phyloP scores from a whole-genome alignment of 2,797 vertebrate species.

The Novumbra hubbsi region DNA sequence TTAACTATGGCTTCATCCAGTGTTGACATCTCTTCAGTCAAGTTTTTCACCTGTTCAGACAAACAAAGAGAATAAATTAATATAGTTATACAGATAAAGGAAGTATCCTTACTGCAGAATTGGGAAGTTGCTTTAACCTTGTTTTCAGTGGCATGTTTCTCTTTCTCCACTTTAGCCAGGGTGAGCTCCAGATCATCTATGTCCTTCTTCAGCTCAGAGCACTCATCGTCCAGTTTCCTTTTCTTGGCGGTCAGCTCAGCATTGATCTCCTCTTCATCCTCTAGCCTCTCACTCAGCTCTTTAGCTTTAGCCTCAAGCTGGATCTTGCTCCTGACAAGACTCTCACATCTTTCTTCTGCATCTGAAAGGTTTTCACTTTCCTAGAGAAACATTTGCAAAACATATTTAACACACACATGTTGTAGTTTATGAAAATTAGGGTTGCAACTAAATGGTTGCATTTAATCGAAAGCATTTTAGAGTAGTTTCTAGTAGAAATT shows the following conservation, averaged over 20 bases:
- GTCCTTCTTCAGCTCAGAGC: slow-evolving; percentile 81
- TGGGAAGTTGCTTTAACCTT: slow-evolving; percentile 62
- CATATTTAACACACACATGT: not conserved
- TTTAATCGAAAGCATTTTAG: no score
- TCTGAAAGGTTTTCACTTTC: slow-evolving; percentile 69
- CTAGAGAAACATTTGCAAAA: slow-evolving; percentile 25
- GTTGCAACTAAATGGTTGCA: no score
- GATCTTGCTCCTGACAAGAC: slow-evolving; percentile 67
- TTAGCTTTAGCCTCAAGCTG: slow-evolving; percentile 80
- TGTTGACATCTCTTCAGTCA: slow-evolving; percentile 79
- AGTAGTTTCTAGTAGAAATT: no score
- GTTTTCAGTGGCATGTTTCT: slow-evolving; percentile 83
- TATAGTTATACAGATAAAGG: not conserved
- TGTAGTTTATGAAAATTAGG: slow-evolving; percentile 41
- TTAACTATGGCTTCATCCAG: slow-evolving; percentile 77
- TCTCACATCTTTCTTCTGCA: slow-evolving; percentile 62
- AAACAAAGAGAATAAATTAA: not conserved
- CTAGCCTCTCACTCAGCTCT: slow-evolving; percentile 78
- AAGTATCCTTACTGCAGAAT: not conserved
- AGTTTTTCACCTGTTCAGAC: slow-evolving; percentile 74
- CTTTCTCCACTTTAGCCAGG: slow-evolving; percentile 79
- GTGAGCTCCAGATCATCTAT: slow-evolving; percentile 82
- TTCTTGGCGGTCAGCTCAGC: slow-evolving; percentile 74
- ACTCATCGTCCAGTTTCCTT: slow-evolving; percentile 82
- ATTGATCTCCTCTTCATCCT: slow-evolving; percentile 84